Percentiles rank a stretch among this genome's conserved stretches.
Conservation (phyloP, 1,140 invertebrate genomes). For the Microplitis demolitor region DNA sequence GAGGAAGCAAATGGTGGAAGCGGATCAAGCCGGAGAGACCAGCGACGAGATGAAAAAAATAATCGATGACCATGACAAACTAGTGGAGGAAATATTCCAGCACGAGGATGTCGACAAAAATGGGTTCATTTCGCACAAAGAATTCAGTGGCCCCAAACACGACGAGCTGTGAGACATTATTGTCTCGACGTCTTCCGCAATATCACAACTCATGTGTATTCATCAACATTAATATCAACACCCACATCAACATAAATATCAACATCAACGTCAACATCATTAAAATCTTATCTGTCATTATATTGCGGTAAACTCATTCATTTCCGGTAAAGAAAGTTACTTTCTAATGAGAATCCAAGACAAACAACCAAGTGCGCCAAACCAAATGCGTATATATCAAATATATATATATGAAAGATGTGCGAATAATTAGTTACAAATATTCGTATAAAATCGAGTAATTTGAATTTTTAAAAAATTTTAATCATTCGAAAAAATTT, state of each 20-base stretch:
- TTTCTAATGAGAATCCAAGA: slow-evolving; percentile 7
- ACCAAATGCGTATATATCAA: not conserved
- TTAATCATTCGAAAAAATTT: too few relatives aligned
- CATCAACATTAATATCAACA: not conserved
- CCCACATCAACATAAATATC: too few relatives aligned
- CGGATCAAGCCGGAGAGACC: slow-evolving; percentile 65
- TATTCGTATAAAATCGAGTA: too few relatives aligned
- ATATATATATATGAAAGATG: not conserved
- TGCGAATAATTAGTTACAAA: too few relatives aligned
- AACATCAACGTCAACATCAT: too few relatives aligned
- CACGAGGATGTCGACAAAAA: slow-evolving; percentile 96
- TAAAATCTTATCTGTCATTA: too few relatives aligned
- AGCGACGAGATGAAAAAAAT: slow-evolving; percentile 84
- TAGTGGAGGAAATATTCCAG: slow-evolving; percentile 95
- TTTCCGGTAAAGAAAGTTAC: slow-evolving; percentile 7
- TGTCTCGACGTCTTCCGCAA: slow-evolving; percentile 13
- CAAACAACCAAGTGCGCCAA: not conserved
- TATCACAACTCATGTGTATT: slow-evolving; percentile 6
- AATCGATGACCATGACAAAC: slow-evolving; percentile 87
- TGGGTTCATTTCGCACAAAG: slow-evolving; percentile 92
- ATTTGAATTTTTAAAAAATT: too few relatives aligned
- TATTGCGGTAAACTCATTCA: not conserved
- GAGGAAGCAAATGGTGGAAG: slow-evolving; percentile 86
- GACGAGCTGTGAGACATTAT: slow-evolving; percentile 82
- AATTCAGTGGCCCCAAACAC: slow-evolving; percentile 96